These are phyloP conservation scores for Rhinopomastus cyanomelas DNA, from an alignment of 2,113 vertebrate species.

Conservation along the genomic window DNA sequence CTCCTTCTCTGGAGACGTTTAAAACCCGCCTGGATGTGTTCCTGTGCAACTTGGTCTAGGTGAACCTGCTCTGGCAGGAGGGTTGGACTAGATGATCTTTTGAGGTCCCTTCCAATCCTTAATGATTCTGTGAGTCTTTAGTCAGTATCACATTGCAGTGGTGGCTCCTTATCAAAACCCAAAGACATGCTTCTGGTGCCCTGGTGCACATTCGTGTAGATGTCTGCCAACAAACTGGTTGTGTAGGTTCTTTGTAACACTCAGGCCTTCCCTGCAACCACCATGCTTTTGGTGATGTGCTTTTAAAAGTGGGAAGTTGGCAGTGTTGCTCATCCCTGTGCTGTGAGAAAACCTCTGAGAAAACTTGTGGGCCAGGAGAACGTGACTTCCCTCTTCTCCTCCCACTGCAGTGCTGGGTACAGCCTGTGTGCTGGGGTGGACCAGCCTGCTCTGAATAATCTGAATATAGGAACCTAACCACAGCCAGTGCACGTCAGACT, in stretches of 20 bases:
- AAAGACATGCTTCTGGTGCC: not conserved
- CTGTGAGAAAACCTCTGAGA: not conserved
- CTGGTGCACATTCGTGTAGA: fast-evolving
- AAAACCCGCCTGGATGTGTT: too few relatives aligned
- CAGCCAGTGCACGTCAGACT: fast-evolving
- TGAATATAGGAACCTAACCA: not conserved
- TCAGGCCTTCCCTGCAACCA: not conserved
- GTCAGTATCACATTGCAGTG: not conserved
- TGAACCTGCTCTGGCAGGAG: too few relatives aligned
- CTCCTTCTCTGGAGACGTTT: too few relatives aligned
- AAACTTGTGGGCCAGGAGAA: not conserved
- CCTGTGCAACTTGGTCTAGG: too few relatives aligned
- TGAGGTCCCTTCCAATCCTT: too few relatives aligned
- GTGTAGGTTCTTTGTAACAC: not conserved
- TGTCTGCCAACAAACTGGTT: not conserved
- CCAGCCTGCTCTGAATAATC: not conserved
- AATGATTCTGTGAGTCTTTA: too few relatives aligned
- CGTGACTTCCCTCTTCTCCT: not conserved
- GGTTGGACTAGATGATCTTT: too few relatives aligned
- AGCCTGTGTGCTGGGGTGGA: not conserved
- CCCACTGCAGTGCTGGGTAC: fast-evolving
- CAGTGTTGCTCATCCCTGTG: not conserved
- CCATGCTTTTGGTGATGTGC: not conserved
- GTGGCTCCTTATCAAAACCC: not conserved
- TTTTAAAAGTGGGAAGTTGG: not conserved